phyloP scores from a whole-genome alignment of 1,140 invertebrate species.

The Riptortus pedestris region DNA sequence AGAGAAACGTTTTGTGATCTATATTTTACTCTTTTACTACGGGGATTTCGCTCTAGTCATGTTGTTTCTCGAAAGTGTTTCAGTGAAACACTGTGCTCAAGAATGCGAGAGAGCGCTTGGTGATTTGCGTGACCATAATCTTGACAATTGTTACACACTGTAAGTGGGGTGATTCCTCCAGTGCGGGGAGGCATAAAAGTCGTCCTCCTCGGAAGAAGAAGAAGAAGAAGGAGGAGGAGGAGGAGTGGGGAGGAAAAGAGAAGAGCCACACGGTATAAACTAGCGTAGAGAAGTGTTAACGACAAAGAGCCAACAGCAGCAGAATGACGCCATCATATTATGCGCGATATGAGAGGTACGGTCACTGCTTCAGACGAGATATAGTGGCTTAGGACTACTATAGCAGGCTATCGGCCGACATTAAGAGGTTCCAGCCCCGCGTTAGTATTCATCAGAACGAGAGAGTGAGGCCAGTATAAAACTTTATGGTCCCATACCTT shows the following conservation, averaged over 20 bases:
- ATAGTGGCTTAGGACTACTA: neutral
- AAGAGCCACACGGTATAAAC: no score
- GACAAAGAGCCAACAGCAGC: neutral
- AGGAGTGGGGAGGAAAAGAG: neutral
- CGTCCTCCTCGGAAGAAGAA: neutral
- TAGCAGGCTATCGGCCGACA: conserved; percentile 6
- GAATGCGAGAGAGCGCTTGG: no score
- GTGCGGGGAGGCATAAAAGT: no score
- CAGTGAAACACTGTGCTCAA: no score
- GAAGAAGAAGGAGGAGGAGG: neutral
- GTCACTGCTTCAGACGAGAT: neutral
- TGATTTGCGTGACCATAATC: no score
- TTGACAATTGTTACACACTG: no score
- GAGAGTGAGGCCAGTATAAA: neutral
- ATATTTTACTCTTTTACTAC: no score
- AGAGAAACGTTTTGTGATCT: no score
- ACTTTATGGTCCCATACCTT: no score
- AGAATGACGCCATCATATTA: neutral
- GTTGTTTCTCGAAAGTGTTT: no score
- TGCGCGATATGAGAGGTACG: neutral
- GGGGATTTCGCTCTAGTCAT: no score
- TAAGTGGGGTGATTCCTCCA: no score
- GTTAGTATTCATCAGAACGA: neutral
- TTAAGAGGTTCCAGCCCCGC: neutral
- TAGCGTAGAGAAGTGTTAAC: neutral